phyloP scores from a whole-genome alignment of 2,888 invertebrate species.

The Hydropsyche betteni region DNA sequence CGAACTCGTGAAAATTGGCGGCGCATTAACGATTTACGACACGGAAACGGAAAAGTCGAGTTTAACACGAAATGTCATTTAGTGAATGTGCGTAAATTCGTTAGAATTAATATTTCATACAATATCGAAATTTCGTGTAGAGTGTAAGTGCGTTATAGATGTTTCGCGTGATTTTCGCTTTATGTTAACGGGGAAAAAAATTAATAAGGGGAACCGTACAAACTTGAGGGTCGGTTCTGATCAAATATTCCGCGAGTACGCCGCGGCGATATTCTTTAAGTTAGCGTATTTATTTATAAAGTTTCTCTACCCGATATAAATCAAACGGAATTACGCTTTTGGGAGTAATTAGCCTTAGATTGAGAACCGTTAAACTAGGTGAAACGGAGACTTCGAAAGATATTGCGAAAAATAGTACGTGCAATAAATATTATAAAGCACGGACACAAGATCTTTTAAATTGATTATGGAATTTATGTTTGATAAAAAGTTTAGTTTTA shows the following conservation, averaged over 20 bases:
- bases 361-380: slow-evolving; percentile 13
- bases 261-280: slow-evolving; percentile 7
- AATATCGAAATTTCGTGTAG: no score
- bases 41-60: slow-evolving; percentile 21
- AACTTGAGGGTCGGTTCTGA: no score
- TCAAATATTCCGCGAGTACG: slow-evolving; percentile 4
- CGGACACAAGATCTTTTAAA: neutral
- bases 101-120: no score
- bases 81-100: no score
- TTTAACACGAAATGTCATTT: slow-evolving; percentile 23
- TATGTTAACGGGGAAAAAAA: no score
- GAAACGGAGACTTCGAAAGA: slow-evolving; percentile 8
- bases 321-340: slow-evolving; percentile 19
- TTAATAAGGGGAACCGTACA: no score
- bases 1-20: slow-evolving; percentile 19
- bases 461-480: neutral
- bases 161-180: no score
- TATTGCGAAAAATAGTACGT: neutral
- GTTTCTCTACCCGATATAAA: slow-evolving; percentile 14
- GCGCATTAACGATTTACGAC: slow-evolving; percentile 22
- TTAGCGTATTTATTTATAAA: slow-evolving; percentile 7
- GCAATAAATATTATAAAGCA: no score
- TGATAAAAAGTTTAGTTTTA: no score
- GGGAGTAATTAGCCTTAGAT: slow-evolving; percentile 26
- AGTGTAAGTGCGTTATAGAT: no score